Percentiles rank a stretch among this genome's conserved stretches.
Conservation (phyloP, 1,140 invertebrate species). For the Eumeta japonica region DNA sequence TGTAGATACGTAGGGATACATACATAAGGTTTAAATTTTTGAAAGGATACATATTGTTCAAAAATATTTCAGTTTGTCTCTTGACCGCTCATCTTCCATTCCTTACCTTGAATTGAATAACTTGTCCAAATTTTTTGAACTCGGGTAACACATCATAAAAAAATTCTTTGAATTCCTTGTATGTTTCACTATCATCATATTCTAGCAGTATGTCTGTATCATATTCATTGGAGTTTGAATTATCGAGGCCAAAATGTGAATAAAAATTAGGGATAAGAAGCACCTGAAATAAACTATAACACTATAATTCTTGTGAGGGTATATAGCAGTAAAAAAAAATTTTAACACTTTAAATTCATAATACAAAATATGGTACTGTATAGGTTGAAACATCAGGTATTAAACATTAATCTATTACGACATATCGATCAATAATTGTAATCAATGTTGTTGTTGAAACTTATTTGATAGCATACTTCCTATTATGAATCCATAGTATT, state of each 20-base stretch:
- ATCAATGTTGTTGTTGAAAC: not conserved
- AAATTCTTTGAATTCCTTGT: slow-evolving; percentile 82
- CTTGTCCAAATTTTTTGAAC: slow-evolving; percentile 75
- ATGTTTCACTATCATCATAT: slow-evolving; percentile 79
- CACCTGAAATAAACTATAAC: slow-evolving; percentile 50
- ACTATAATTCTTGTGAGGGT: no score
- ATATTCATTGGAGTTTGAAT: slow-evolving; percentile 71
- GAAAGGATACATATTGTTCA: slow-evolving; percentile 28
- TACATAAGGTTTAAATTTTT: no score
- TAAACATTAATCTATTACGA: no score
- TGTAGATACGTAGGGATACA: no score
- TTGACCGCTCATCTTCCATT: not conserved
- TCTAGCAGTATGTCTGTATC: slow-evolving; percentile 81
- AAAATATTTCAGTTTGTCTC: not conserved
- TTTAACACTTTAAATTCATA: not conserved
- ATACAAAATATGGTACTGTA: slow-evolving; percentile 2
- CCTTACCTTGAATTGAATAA: slow-evolving; percentile 72
- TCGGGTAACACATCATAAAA: slow-evolving; percentile 84
- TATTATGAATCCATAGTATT: no score
- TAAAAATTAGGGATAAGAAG: slow-evolving; percentile 84
- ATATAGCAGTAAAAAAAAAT: slow-evolving; percentile 3
- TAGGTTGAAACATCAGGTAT: no score
- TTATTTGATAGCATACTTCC: not conserved
- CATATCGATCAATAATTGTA: not conserved
- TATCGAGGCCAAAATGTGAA: slow-evolving; percentile 76